Evolutionary conservation across 1,140 invertebrate genomes (phyloP), one percentile per base, ranked within the genome.

Genomic region (Nephila pilipes): DNA sequence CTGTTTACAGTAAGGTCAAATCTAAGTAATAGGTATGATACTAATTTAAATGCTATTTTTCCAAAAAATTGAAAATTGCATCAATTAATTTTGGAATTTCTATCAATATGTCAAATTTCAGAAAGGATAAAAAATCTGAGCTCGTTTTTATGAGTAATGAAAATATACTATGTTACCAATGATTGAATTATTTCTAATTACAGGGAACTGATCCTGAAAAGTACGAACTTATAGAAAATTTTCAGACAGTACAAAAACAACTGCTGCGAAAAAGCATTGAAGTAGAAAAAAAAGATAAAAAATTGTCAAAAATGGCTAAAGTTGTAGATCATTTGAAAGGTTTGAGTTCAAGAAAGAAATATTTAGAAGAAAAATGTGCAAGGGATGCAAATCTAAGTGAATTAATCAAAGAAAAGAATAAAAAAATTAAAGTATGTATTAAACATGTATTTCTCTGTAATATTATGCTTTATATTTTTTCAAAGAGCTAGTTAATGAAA

Each of bases 131-230:
- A 46, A 46, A 10, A 10, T 46, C 46, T 46, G 46, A 46, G 12
- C 12, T 46, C 12, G 6, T 46, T 46, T 46, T 46, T 46, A n/a
- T n/a, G n/a, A n/a, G 46, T 46, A 10, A 46, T 10, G 12, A 10
- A 46, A 46, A 10, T 46, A 46, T 46, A 46, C 46, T 10, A 46
- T 46, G 46, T 10, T 10, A 46, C 1, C 22, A 65, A 65, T 65
- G 3, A n/a, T 65, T 65, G 12, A 65, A 65, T 1, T 29, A 65
- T 2, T 55, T 57, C 4, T 55, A 55, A 75, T 65, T 93, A 20
- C 29, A 93, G 91, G 91, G 91, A 14, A 93, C 85, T 58, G 91
- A 93, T 87, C 91, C 91, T 25, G 91, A 93, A 25, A 93, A 93
- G 32, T 87, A 93, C 60, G 65, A 93, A 79, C n/a, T 93, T 14